A percentile compares a stretch with the other conserved stretches of the same genome.
Conservation (phyloP, 92 coral and sea anemone species). For the Meandrina meandrites region DNA sequence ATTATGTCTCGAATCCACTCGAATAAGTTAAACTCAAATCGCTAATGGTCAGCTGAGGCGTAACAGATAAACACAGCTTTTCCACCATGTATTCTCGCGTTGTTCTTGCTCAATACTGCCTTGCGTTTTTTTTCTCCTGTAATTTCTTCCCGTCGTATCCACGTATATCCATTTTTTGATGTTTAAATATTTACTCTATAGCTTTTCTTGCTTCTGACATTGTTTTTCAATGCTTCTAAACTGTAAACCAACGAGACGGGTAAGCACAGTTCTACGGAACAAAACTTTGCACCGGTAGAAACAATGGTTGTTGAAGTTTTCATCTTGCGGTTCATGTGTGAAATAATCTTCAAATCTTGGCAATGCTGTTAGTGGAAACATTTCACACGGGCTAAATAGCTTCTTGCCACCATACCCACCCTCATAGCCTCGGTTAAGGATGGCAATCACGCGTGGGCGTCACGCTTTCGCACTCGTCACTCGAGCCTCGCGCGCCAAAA, state of each 20-base stretch:
- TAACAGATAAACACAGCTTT: neutral
- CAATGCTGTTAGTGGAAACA: no score
- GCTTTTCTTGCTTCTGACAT: neutral
- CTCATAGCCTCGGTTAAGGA: neutral
- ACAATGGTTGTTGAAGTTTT: neutral
- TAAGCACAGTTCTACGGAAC: neutral
- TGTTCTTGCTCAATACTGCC: neutral
- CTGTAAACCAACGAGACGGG: neutral
- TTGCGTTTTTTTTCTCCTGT: neutral
- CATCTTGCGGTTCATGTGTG: neutral
- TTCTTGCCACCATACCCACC: neutral
- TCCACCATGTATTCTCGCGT: neutral
- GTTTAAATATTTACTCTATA: neutral
- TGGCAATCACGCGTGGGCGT: neutral
- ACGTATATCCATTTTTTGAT: neutral
- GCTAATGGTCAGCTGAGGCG: neutral
- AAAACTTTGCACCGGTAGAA: neutral
- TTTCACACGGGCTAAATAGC: neutral
- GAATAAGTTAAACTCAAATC: neutral
- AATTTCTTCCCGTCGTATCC: neutral
- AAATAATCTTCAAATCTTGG: neutral
- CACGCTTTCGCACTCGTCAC: neutral
- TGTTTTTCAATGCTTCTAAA: neutral
- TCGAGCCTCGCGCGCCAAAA: neutral
- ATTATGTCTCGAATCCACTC: neutral